phyloP scores from a whole-genome alignment of 1,140 invertebrate species.

The Sinella curviseta region DNA sequence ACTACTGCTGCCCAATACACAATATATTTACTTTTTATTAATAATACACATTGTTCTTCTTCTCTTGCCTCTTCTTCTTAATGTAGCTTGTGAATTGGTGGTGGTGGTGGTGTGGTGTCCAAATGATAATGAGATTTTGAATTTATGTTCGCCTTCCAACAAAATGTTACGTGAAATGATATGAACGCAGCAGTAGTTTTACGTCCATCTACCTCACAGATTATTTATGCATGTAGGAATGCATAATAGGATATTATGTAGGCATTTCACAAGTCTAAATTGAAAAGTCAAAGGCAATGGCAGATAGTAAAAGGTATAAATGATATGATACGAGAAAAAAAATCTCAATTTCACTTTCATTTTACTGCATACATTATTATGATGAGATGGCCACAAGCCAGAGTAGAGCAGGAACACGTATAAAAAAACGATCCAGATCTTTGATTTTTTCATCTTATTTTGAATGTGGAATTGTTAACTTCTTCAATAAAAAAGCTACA shows the following conservation, averaged over 20 bases:
- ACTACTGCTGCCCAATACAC: neutral
- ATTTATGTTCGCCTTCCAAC: neutral
- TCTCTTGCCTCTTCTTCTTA: too few species aligned
- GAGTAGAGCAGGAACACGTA: neutral
- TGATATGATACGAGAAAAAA: neutral
- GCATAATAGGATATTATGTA: neutral
- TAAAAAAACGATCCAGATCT: neutral
- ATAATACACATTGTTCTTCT: too few species aligned
- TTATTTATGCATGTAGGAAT: neutral
- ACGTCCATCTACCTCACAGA: too few species aligned
- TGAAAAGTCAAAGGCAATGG: conserved; percentile 7
- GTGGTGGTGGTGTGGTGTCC: too few species aligned
- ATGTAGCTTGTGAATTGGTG: too few species aligned
- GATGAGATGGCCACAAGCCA: too few species aligned
- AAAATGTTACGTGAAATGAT: neutral
- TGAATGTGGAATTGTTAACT: too few species aligned
- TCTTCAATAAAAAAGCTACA: too few species aligned
- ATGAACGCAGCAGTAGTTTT: too few species aligned
- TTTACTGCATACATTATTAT: too few species aligned
- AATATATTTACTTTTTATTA: too few species aligned
- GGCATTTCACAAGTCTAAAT: neutral
- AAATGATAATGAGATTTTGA: conserved; percentile 13
- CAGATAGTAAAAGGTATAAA: conserved; percentile 1
- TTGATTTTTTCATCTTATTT: neutral
- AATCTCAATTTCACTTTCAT: neutral